Conservation (phyloP, 2,888 invertebrate species). For the Therioaphis trifolii region DNA sequence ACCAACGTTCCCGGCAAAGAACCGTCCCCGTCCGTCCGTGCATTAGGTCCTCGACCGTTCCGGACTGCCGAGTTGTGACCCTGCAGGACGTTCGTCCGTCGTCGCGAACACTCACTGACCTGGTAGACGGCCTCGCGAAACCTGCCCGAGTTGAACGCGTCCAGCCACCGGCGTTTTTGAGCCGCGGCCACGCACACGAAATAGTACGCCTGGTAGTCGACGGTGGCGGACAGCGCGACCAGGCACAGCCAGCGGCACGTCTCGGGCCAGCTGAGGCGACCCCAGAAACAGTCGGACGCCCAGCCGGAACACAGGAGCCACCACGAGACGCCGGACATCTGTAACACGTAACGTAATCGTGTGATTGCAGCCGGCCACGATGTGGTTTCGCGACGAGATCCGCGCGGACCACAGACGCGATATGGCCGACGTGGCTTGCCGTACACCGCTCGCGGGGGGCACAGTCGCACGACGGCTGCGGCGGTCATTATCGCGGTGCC, state of each 20-base stretch:
- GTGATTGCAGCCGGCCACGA: too few species aligned
- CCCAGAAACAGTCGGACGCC: conserved; percentile 54
- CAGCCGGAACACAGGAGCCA: conserved; percentile 57
- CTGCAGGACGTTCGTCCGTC: too few species aligned
- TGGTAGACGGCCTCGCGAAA: conserved; percentile 28
- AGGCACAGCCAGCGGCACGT: conserved; percentile 53
- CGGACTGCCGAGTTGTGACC: too few species aligned
- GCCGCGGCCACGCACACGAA: conserved; percentile 34
- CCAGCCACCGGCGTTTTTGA: conserved; percentile 27
- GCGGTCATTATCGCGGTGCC: not conserved
- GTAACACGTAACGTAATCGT: too few species aligned
- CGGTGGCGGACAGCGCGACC: not conserved
- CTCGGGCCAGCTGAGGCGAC: conserved; percentile 38
- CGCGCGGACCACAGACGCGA: too few species aligned
- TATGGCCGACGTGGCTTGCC: too few species aligned
- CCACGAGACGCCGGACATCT: conserved; percentile 58
- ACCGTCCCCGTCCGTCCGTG: too few species aligned
- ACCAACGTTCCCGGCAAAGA: too few species aligned
- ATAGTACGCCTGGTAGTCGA: conserved; percentile 44
- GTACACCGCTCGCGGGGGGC: too few species aligned
- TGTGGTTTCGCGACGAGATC: too few species aligned
- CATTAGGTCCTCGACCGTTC: too few species aligned
- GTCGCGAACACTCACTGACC: not conserved
- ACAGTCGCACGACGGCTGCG: not conserved
- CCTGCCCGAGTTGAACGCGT: conserved; percentile 25